Percentiles rank a stretch among this genome's conserved stretches.
These are phyloP conservation scores for Trichonephila clavata DNA, from an alignment of 1,140 invertebrate genomes.

Conservation along the genomic window DNA sequence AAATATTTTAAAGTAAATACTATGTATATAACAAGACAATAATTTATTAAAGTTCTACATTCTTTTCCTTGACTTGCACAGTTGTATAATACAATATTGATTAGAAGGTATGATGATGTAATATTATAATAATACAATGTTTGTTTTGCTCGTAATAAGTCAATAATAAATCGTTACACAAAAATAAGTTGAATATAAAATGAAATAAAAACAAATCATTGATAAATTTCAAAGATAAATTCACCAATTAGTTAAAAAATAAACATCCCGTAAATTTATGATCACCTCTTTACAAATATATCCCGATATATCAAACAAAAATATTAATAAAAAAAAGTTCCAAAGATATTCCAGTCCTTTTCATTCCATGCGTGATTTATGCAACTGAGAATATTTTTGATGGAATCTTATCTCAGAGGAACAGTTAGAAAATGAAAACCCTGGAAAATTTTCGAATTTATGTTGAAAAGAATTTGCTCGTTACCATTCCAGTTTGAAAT, in stretches of 20 bases:
- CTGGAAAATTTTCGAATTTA: conserved; percentile 59
- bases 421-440: conserved; percentile 66
- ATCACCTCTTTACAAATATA: conserved; percentile 29
- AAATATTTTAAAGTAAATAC: no score
- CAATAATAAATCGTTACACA: no score
- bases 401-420: conserved; percentile 56
- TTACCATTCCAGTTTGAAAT: neutral
- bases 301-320: conserved; percentile 18
- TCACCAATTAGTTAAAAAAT: neutral
- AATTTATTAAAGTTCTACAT: no score
- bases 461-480: neutral
- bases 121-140: no score
- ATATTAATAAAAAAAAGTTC: neutral
- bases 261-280: neutral
- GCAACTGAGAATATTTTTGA: conserved; percentile 43
- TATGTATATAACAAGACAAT: no score
- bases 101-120: no score
- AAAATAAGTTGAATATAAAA: no score
- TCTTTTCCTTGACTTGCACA: no score
- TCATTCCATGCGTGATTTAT: conserved; percentile 49
- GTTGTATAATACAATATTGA: no score
- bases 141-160: no score
- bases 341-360: conserved; percentile 31
- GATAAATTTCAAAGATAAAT: no score
- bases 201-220: no score